phyloP scores from a whole-genome alignment of 2,888 invertebrate genomes.

The Ectemnius continuus region DNA sequence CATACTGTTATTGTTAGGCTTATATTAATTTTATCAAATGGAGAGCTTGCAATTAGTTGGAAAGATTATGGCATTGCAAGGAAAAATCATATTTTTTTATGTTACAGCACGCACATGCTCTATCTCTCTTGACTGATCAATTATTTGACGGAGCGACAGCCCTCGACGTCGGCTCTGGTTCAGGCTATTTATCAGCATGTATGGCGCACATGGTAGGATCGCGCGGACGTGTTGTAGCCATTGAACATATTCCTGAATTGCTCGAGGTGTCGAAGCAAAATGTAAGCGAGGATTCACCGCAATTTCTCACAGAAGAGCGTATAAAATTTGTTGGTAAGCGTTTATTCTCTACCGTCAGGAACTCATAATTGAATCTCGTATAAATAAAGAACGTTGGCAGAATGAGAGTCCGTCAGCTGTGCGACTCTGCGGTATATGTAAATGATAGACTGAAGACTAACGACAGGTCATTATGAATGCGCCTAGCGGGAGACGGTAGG shows the following conservation, averaged over 20 bases:
- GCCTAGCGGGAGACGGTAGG: slow-evolving; percentile 91
- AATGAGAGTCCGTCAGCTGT: slow-evolving; percentile 51
- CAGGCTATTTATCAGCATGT: slow-evolving; percentile 81
- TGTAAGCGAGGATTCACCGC: slow-evolving; percentile 73
- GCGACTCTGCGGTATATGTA: slow-evolving; percentile 57
- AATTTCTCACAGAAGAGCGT: slow-evolving; percentile 69
- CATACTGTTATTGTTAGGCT: slow-evolving; percentile 44
- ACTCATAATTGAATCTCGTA: not conserved
- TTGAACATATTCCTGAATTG: slow-evolving; percentile 81
- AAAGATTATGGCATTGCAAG: not conserved
- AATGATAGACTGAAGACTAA: slow-evolving; percentile 64
- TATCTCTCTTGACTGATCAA: slow-evolving; percentile 90
- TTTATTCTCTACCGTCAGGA: not conserved
- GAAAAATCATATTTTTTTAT: slow-evolving; percentile 15
- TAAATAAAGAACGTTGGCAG: not conserved
- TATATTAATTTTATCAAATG: slow-evolving; percentile 42
- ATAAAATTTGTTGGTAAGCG: slow-evolving; percentile 72
- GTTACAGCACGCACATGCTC: slow-evolving; percentile 92
- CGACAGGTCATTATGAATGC: slow-evolving; percentile 66
- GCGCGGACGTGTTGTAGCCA: slow-evolving; percentile 78
- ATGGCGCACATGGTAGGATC: slow-evolving; percentile 81
- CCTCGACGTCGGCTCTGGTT: slow-evolving; percentile 81
- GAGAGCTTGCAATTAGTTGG: slow-evolving; percentile 45
- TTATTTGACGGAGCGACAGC: slow-evolving; percentile 80
- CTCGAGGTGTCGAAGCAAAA: slow-evolving; percentile 79